These are phyloP conservation scores for Stichopus horrens DNA, from an alignment of 53 echinoderm and acorn worm genomes.

Conservation along the genomic window DNA sequence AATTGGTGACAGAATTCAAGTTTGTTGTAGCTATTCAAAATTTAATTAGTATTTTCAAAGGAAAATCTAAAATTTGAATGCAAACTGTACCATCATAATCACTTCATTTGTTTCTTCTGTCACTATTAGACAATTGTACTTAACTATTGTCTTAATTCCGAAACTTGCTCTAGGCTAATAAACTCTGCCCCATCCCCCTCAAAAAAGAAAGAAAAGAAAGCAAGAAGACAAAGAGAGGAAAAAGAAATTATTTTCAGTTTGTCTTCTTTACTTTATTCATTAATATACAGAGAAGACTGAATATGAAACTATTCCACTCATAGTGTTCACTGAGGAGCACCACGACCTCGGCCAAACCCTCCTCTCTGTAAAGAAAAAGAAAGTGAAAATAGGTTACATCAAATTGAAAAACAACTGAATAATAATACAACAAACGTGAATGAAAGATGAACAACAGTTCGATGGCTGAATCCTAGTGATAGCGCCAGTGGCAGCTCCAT, in stretches of 20 bases:
- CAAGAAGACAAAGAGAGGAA: neutral
- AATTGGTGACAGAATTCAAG: no score
- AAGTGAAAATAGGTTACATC: neutral
- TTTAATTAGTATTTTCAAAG: no score
- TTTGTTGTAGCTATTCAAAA: no score
- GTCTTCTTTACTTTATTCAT: neutral
- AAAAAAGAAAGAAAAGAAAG: neutral
- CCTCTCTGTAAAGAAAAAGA: conserved; percentile 69
- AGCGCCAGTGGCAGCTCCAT: no score
- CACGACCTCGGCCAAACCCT: conserved; percentile 79
- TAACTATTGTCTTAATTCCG: no score
- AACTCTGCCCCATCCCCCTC: no score
- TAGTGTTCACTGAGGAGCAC: conserved; percentile 23
- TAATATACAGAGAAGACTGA: conserved; percentile 12
- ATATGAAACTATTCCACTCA: neutral
- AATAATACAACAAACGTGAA: neutral
- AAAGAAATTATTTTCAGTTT: neutral
- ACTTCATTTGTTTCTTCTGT: no score
- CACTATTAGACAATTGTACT: no score
- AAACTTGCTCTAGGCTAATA: no score
- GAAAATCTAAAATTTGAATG: no score
- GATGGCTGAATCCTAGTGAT: neutral
- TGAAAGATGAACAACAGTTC: neutral
- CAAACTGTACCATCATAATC: no score
- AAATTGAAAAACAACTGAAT: neutral